Conservation (phyloP, 1,140 invertebrate species). For the Drosophila auraria region DNA sequence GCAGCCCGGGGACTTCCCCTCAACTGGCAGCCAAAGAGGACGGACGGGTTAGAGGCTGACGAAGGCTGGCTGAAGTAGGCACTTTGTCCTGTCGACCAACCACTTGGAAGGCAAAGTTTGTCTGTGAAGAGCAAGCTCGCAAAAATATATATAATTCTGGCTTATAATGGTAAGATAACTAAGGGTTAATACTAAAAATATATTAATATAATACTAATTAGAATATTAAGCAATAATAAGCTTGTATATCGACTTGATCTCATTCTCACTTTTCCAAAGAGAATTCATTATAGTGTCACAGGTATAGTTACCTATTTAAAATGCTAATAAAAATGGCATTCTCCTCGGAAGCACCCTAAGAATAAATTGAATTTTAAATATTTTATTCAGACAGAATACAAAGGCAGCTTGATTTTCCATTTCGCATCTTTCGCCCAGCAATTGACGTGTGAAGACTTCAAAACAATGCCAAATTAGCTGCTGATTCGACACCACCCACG, state of each 20-base stretch:
- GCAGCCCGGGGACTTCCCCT: conserved; percentile 6
- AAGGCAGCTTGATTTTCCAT: conserved; percentile 4
- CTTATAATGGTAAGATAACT: not conserved
- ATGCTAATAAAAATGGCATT: not conserved
- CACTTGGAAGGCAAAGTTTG: conserved; percentile 9
- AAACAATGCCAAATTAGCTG: conserved; percentile 51
- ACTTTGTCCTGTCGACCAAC: conserved; percentile 19
- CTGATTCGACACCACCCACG: conserved; percentile 53
- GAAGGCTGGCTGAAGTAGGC: conserved; percentile 2
- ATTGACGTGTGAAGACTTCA: conserved; percentile 54
- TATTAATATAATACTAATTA: not conserved
- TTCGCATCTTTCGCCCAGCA: conserved; percentile 10
- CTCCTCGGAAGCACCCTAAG: not conserved
- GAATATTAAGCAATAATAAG: not conserved
- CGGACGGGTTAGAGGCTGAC: not conserved
- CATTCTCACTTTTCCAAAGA: too few species aligned
- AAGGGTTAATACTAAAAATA: not conserved
- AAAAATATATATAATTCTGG: not conserved
- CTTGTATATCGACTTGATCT: too few species aligned
- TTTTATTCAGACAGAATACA: not conserved
- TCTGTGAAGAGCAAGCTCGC: not conserved
- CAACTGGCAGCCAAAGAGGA: not conserved
- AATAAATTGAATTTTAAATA: conserved; percentile 3
- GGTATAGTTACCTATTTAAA: not conserved
- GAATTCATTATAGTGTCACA: not conserved